Evolutionary conservation across 2,888 invertebrate species (phyloP).

Genomic region (Tubulanus polymorphus): DNA sequence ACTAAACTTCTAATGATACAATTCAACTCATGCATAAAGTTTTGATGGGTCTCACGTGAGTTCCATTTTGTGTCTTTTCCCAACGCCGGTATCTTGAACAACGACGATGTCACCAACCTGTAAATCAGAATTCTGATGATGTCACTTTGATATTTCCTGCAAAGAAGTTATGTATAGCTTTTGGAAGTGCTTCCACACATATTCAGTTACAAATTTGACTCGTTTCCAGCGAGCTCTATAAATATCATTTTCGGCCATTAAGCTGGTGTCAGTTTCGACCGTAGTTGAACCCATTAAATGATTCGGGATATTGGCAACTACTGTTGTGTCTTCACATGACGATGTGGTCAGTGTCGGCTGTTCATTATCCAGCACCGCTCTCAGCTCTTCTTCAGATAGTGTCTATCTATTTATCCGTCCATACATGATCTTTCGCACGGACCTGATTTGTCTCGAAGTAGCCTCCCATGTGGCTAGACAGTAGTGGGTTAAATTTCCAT

Average conservation of each 20-base stretch:
- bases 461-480: neutral
- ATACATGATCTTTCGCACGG: neutral
- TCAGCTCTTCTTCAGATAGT: neutral
- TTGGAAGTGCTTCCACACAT: neutral
- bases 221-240: neutral
- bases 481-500: neutral
- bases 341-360: neutral
- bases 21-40: no score
- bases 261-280: neutral
- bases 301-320: neutral
- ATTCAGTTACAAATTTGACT: neutral
- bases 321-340: neutral
- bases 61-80: neutral
- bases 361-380: neutral
- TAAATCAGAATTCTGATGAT: neutral
- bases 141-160: no score
- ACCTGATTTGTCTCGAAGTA: slow-evolving; percentile 1
- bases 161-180: neutral
- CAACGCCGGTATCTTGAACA: neutral
- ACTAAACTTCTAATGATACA: no score
- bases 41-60: neutral
- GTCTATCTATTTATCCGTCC: neutral
- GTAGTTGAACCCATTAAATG: neutral
- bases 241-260: neutral
- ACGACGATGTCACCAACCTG: neutral